phyloP scores from a whole-genome alignment of 2,888 invertebrate species.

The Craniophora ligustri region DNA sequence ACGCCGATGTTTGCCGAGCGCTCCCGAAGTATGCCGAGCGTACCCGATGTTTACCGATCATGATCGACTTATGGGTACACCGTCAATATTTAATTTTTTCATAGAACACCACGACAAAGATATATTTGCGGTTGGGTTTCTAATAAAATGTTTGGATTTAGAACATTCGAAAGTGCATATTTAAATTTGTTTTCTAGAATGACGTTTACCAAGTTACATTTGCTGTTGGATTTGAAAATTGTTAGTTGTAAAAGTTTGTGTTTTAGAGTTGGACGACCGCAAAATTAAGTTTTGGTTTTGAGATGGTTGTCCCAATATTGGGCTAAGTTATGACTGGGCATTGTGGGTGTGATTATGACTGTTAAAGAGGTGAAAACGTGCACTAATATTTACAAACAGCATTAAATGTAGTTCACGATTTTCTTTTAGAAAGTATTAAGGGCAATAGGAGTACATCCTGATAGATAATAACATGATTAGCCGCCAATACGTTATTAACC shows the following conservation, averaged over 20 bases:
- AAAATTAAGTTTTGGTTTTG: constrained; percentile 38
- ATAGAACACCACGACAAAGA: constrained; percentile 36
- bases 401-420: constrained; percentile 53
- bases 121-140: constrained; percentile 18
- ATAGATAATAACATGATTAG: too few relatives aligned
- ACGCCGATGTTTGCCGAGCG: constrained; percentile 49
- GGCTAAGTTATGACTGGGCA: constrained; percentile 45
- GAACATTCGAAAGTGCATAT: constrained; percentile 7
- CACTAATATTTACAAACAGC: constrained; percentile 36
- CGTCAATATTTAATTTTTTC: constrained; percentile 55
- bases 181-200: constrained; percentile 35
- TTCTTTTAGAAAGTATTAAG: constrained; percentile 35
- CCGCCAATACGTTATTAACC: too few relatives aligned
- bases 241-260: neutral
- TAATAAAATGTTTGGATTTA: neutral
- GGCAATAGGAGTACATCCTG: too few relatives aligned
- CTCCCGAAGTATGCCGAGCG: constrained; percentile 48
- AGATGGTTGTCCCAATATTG: constrained; percentile 48
- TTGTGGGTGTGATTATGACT: constrained; percentile 55
- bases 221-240: constrained; percentile 1
- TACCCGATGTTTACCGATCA: constrained; percentile 60
- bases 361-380: constrained; percentile 52
- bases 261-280: constrained; percentile 2
- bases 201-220: constrained; percentile 34
- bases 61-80: constrained; percentile 60